Evolutionary conservation across 2,888 invertebrate species (phyloP), one percentile per base, ranked within the genome.

Genomic region (Erannis defoliaria): DNA sequence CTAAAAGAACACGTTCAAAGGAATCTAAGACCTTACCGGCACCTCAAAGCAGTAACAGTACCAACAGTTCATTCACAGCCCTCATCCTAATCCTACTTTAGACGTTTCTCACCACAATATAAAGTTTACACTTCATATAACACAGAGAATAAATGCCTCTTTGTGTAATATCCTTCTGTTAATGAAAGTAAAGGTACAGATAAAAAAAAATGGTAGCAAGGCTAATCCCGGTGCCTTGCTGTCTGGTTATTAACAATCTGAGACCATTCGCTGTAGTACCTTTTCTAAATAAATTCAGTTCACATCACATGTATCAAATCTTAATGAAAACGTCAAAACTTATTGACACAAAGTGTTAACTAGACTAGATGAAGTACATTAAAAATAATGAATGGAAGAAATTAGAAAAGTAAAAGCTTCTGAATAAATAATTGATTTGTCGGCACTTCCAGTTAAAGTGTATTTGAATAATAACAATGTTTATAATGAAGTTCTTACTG

Each of bases 121-220:
- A 64, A 80, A 80, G 78, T 86, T 88, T 86, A 88, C 88, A 82
- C 86, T 86, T 75, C 81, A 85, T 71, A 70, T 73, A 77, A 79
- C 78, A 81, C 73, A 81, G 77, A 81, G 74, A 75, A 62, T 62
- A 62, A 62, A 79, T 77, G 38, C 49, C 49, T 46, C 62, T 66
- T 67, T 63, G 67, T 56, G 63, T 51, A 64, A 59, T 64, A 63
- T 63, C 64, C 65, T 64, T 56, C 65, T 62, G 60, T 40, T 61
- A 61, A 58, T 62, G 66, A 64, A 70, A 60, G 59, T 59, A 55
- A 55, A 51, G 59, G 42, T 53, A 62, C 42, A 43, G 29, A 61
- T 49, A 18, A 54, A 62, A 82, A 38, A 82, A 76, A 61, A 55
- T 55, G 48, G 56, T 49, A 62, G 61, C 55, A 57, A 55, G 66